These are phyloP conservation scores for Torymus aiolomorphi DNA, from an alignment of 2,888 invertebrate species.

Conservation along the genomic window DNA sequence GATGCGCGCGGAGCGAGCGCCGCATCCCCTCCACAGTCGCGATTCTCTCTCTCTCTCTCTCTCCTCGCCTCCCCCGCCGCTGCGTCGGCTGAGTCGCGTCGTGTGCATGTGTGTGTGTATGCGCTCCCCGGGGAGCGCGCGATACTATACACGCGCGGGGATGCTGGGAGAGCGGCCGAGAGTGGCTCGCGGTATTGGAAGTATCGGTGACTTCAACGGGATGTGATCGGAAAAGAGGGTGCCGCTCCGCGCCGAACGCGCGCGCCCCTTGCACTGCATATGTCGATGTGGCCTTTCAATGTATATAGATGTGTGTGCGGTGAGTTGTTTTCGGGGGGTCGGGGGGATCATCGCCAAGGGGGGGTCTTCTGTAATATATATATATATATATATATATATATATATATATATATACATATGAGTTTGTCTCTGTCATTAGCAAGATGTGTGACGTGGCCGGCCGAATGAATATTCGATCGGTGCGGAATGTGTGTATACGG, in stretches of 20 bases:
- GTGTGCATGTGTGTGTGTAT: too few relatives aligned
- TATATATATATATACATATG: too few relatives aligned
- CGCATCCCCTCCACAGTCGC: conserved; percentile 61
- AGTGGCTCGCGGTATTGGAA: conserved; percentile 70
- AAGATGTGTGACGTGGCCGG: too few relatives aligned
- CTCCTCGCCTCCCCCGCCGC: conserved; percentile 62
- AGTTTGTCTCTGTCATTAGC: too few relatives aligned
- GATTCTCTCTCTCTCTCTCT: conserved; percentile 36
- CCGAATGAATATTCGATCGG: not conserved
- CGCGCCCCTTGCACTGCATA: conserved; percentile 5
- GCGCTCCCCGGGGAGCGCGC: too few relatives aligned
- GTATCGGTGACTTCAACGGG: conserved; percentile 76
- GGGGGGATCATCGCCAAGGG: not conserved
- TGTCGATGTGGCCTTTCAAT: conserved; percentile 8
- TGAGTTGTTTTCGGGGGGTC: not conserved
- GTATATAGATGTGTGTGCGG: not conserved
- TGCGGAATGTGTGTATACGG: not conserved
- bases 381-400: too few relatives aligned
- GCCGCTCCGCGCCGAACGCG: not conserved
- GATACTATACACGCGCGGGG: conserved; percentile 34
- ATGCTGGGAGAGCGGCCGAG: conserved; percentile 60
- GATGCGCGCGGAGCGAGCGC: not conserved
- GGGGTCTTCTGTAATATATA: too few relatives aligned
- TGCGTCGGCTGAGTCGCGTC: conserved; percentile 8
- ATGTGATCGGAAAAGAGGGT: conserved; percentile 74